These are phyloP conservation scores for Dermochelys coriacea DNA, from an alignment of 2,797 vertebrate genomes.

Conservation along the genomic window DNA sequence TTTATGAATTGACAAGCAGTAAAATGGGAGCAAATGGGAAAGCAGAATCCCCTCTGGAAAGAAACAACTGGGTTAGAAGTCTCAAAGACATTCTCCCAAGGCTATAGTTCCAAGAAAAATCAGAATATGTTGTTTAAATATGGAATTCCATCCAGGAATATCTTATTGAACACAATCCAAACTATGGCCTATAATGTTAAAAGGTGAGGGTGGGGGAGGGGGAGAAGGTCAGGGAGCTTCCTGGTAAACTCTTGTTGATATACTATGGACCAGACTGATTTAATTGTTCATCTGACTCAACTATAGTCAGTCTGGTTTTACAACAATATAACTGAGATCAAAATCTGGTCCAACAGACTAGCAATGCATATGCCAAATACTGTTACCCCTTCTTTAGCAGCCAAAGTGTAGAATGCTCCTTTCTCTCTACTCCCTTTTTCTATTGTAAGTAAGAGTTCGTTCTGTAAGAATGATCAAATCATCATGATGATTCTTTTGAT, in stretches of 20 bases:
- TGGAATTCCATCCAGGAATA: not conserved
- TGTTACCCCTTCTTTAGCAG: not conserved
- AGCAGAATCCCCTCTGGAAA: not conserved
- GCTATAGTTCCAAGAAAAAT: not conserved
- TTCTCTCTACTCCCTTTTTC: not conserved
- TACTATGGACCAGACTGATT: not conserved
- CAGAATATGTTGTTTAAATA: not conserved
- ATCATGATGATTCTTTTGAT: not conserved
- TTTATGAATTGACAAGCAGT: not conserved
- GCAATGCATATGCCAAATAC: not conserved
- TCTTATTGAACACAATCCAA: rapidly evolving
- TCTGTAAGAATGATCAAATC: not conserved
- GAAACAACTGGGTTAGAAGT: not conserved
- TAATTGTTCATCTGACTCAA: rapidly evolving
- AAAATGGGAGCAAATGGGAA: not conserved
- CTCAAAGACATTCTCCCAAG: not conserved
- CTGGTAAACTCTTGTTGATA: not conserved
- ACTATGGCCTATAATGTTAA: not conserved
- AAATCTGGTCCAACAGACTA: not conserved
- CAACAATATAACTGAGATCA: not conserved
- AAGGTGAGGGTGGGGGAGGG: not conserved
- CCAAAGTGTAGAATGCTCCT: not conserved
- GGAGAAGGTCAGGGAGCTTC: not conserved
- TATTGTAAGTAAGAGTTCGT: not conserved
- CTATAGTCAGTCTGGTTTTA: rapidly evolving